Conservation (phyloP, 2,113 vertebrate species). For the Climacteris rufus region DNA sequence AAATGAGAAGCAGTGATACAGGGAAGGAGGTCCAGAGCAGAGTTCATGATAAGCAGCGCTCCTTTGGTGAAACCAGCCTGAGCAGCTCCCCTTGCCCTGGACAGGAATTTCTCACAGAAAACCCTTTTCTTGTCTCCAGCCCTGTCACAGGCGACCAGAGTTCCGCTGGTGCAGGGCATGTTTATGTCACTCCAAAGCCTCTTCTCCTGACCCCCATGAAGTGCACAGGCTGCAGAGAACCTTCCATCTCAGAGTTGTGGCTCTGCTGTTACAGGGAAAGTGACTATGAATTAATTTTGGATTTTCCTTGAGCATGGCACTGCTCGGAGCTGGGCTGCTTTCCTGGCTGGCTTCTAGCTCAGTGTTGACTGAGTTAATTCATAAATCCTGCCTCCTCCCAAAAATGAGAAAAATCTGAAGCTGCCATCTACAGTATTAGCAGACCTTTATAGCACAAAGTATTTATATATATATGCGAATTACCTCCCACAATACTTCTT, state of each 20-base stretch:
- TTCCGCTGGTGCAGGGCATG: accelerated
- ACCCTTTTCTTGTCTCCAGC: background rate
- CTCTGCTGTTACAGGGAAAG: background rate
- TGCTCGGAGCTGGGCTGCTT: background rate
- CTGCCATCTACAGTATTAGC: background rate
- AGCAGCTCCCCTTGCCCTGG: background rate
- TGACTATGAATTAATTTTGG: background rate
- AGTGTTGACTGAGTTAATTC: background rate
- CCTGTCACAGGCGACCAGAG: background rate
- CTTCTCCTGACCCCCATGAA: background rate
- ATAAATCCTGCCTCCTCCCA: background rate
- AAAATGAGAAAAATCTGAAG: background rate
- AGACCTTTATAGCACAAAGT: background rate
- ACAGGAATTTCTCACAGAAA: background rate
- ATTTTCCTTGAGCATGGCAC: background rate
- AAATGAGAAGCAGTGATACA: background rate
- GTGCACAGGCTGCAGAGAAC: background rate
- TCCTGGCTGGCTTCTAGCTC: background rate
- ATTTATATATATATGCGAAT: background rate
- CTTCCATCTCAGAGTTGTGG: background rate
- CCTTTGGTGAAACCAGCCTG: background rate
- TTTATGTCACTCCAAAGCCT: background rate
- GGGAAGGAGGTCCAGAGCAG: background rate
- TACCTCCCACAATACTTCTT: background rate
- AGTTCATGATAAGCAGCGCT: background rate